These are phyloP conservation scores for Champsocephalus esox DNA, from an alignment of 2,797 vertebrate genomes.

Conservation along the genomic window DNA sequence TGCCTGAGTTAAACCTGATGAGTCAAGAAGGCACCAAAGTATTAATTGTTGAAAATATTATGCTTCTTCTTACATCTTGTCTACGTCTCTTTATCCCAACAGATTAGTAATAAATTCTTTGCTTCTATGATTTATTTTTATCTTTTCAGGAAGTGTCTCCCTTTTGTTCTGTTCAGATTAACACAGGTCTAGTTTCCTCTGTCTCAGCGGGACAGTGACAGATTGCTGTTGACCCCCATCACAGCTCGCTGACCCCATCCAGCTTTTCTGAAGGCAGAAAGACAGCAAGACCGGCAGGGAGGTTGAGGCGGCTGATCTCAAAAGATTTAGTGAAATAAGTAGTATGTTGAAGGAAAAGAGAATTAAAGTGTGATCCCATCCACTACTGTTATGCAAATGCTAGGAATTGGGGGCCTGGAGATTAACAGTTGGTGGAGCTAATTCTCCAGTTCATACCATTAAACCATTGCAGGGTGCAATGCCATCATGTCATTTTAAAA, in stretches of 20 bases:
- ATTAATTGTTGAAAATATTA: too few relatives aligned
- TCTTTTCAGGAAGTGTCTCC: neutral
- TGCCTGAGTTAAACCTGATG: too few relatives aligned
- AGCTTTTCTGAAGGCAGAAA: slow-evolving; percentile 10
- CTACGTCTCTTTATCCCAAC: too few relatives aligned
- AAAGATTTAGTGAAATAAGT: neutral
- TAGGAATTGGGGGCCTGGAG: neutral
- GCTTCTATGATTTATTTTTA: neutral
- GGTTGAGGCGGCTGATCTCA: neutral
- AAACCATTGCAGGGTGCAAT: neutral
- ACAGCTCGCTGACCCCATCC: slow-evolving; percentile 36
- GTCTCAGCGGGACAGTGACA: slow-evolving; percentile 25
- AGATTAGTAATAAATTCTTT: neutral
- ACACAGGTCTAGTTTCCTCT: neutral
- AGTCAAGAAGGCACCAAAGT: too few relatives aligned
- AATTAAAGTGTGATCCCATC: neutral
- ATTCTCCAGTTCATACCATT: neutral
- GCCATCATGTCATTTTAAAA: neutral
- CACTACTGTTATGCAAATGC: neutral
- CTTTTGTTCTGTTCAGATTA: neutral
- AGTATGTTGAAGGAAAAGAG: neutral
- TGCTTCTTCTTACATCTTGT: too few relatives aligned
- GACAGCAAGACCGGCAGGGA: neutral
- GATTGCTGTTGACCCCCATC: slow-evolving; percentile 52
- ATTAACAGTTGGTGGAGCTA: neutral